These are phyloP conservation scores for Catharus ustulatus DNA, from an alignment of 2,797 vertebrate genomes.

Conservation along the genomic window DNA sequence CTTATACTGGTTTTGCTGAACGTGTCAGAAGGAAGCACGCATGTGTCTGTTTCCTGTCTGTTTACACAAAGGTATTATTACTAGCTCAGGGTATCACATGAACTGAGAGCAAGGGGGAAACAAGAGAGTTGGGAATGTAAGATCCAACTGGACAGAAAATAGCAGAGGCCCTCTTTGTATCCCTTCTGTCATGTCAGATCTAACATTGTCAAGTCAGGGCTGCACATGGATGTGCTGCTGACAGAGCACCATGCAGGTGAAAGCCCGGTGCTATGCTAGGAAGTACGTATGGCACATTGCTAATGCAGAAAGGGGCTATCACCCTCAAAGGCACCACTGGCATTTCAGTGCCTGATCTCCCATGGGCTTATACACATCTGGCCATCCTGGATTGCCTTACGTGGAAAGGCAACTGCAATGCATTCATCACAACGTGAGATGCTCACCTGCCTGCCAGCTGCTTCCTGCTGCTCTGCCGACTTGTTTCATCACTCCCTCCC, in stretches of 20 bases:
- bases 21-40: background rate
- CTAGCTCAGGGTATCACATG: background rate
- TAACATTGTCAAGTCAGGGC: background rate
- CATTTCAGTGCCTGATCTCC: background rate
- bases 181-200: background rate
- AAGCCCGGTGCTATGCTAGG: background rate
- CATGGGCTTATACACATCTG: background rate
- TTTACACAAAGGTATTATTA: background rate
- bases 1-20: background rate
- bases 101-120: background rate
- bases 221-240: background rate
- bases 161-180: background rate
- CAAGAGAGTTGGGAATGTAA: background rate
- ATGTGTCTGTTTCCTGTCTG: background rate
- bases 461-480: background rate
- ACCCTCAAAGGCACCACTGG: background rate
- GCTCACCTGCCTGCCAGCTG: constrained; percentile 30
- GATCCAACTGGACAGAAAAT: background rate
- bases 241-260: background rate
- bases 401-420: background rate
- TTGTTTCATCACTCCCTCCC: background rate
- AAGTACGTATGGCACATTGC: background rate
- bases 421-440: background rate
- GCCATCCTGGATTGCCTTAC: background rate
- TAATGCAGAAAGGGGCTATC: background rate